Conservation (phyloP, 1,140 invertebrate species). For the Eriocheir sinensis region DNA sequence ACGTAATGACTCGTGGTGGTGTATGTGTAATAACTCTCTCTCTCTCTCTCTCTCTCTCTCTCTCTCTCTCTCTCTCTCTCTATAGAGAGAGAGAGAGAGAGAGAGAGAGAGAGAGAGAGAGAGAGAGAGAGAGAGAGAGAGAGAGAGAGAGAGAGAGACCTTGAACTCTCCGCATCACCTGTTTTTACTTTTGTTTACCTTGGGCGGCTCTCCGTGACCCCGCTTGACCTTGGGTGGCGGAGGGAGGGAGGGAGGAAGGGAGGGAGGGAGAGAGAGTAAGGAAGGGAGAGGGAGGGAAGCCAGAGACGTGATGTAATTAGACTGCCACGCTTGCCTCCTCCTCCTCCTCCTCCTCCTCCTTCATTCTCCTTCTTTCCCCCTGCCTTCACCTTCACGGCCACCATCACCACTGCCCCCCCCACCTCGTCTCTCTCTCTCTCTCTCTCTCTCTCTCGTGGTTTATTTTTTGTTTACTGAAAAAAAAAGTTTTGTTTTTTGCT, state of each 20-base stretch:
- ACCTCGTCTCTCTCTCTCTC: background rate
- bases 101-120: conserved; percentile 49
- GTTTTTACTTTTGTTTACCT: conserved; percentile 5
- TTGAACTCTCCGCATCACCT: background rate
- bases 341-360: background rate
- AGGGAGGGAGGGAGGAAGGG: too few species aligned
- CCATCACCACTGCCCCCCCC: background rate
- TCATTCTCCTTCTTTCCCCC: background rate
- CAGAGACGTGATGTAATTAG: background rate
- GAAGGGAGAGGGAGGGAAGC: background rate
- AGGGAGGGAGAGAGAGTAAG: background rate
- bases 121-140: conserved; percentile 36
- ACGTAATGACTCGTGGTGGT: background rate
- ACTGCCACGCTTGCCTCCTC: background rate
- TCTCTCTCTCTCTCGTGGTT: background rate
- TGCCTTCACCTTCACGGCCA: background rate
- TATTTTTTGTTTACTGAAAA: background rate
- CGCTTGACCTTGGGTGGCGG: background rate
- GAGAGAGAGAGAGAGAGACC: background rate
- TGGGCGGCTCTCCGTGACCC: background rate
- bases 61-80: conserved; percentile 22
- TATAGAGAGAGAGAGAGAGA: conserved; percentile 45
- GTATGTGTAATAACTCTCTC: background rate
- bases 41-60: conserved; percentile 18
- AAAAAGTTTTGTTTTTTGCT: background rate